Conservation (phyloP, 2,888 invertebrate genomes). For the Phragmatobia fuliginosa region DNA sequence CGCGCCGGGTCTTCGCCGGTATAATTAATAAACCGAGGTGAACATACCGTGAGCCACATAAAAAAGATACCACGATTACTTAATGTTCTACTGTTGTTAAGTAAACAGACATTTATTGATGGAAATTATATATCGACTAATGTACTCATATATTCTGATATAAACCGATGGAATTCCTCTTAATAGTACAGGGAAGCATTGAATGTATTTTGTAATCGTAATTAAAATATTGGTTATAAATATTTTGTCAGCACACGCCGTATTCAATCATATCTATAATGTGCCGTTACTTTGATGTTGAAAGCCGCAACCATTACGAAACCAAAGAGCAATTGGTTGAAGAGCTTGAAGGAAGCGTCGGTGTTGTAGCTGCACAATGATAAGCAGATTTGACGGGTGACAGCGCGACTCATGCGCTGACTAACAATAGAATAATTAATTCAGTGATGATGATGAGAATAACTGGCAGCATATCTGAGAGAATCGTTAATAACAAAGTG, state of each 20-base stretch:
- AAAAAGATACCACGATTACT: constrained; percentile 56
- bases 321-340: constrained; percentile 76
- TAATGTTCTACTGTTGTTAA: constrained; percentile 54
- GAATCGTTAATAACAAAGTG: constrained; percentile 50
- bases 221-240: constrained; percentile 2
- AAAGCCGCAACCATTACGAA: constrained; percentile 71
- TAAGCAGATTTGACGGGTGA: constrained; percentile 82
- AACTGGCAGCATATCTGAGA: constrained; percentile 60
- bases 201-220: too few relatives aligned
- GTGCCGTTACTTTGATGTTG: constrained; percentile 57
- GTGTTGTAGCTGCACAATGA: constrained; percentile 69
- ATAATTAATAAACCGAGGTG: constrained; percentile 76
- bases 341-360: constrained; percentile 61
- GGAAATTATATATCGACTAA: constrained; percentile 26
- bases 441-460: constrained; percentile 77
- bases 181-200: not conserved
- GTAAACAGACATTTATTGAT: constrained; percentile 51
- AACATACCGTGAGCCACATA: constrained; percentile 54
- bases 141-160: not conserved
- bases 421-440: constrained; percentile 83
- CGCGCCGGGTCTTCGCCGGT: constrained; percentile 64
- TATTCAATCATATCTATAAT: constrained; percentile 40
- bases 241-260: constrained; percentile 13
- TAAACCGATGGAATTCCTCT: not conserved
- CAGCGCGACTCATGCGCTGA: constrained; percentile 67